phyloP scores from a whole-genome alignment of 2,797 vertebrate genomes.

The Pangasius mekongensis region DNA sequence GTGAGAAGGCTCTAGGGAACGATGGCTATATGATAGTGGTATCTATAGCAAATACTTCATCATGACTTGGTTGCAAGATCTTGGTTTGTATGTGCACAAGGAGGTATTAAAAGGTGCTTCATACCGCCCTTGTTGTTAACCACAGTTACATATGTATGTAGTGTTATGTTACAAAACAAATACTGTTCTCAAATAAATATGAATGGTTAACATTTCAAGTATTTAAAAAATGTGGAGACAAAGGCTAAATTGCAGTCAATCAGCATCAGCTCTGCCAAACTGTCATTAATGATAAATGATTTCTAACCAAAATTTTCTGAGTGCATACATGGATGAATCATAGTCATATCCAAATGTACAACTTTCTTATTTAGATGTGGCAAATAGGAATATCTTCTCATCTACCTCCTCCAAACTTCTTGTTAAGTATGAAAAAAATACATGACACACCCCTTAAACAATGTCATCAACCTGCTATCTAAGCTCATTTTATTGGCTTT shows the following conservation, averaged over 20 bases:
- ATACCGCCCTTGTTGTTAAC: background rate
- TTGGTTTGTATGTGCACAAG: background rate
- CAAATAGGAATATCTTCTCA: background rate
- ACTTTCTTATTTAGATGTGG: background rate
- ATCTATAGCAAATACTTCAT: background rate
- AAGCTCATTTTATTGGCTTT: background rate
- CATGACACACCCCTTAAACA: background rate
- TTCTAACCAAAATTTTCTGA: background rate
- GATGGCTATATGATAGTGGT: background rate
- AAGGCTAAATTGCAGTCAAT: background rate
- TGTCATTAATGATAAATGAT: background rate
- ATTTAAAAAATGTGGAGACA: background rate
- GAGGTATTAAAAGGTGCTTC: background rate
- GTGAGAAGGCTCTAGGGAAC: background rate
- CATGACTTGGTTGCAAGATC: background rate
- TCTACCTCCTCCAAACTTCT: background rate
- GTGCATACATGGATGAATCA: background rate
- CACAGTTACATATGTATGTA: background rate
- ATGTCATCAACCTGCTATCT: background rate
- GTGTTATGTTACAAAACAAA: background rate
- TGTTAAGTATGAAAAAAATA: background rate
- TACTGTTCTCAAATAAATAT: background rate
- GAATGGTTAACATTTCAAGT: background rate
- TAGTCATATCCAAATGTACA: background rate
- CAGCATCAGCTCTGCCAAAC: background rate